A percentile compares a stretch with the other conserved stretches of the same genome.
Evolutionary conservation across 1,140 invertebrate genomes (phyloP).

Genomic region (Drosophila orena): DNA sequence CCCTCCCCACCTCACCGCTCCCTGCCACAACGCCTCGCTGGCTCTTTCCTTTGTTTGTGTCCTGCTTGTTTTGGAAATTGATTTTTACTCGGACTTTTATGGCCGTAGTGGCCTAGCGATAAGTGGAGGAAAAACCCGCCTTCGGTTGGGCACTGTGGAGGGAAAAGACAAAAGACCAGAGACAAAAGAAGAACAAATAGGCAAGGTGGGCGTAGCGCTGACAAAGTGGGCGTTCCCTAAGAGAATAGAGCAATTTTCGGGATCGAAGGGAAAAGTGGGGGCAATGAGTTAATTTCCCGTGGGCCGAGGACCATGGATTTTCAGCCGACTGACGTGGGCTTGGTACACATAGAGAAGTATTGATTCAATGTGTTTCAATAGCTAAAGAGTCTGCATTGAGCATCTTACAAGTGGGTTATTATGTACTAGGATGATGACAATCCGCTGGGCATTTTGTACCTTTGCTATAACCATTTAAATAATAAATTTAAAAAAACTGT

Average conservation of each 20-base stretch:
- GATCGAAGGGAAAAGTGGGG: conserved; percentile 22
- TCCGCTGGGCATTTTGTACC: no score
- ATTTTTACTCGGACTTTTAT: conserved; percentile 74
- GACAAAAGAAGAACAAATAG: conserved; percentile 54
- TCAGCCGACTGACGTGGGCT: conserved; percentile 32
- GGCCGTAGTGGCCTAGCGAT: conserved; percentile 51
- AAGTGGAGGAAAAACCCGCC: conserved; percentile 43
- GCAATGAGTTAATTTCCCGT: conserved; percentile 76
- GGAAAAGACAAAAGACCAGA: conserved; percentile 34
- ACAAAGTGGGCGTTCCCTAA: conserved; percentile 65
- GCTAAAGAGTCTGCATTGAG: no score
- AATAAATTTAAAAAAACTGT: neutral
- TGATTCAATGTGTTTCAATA: neutral
- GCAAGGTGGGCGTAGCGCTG: conserved; percentile 63
- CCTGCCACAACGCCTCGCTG: neutral
- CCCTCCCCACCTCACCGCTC: neutral
- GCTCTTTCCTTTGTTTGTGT: conserved; percentile 33
- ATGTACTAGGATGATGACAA: no score
- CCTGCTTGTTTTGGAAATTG: conserved; percentile 76
- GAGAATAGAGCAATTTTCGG: conserved; percentile 76
- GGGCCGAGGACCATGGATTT: conserved; percentile 40
- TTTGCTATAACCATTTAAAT: neutral
- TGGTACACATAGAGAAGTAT: conserved; percentile 10
- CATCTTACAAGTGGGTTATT: no score
- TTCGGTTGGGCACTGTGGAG: conserved; percentile 29